Conservation (phyloP, 2,113 vertebrate genomes). For the Odontophorus gujanensis region DNA sequence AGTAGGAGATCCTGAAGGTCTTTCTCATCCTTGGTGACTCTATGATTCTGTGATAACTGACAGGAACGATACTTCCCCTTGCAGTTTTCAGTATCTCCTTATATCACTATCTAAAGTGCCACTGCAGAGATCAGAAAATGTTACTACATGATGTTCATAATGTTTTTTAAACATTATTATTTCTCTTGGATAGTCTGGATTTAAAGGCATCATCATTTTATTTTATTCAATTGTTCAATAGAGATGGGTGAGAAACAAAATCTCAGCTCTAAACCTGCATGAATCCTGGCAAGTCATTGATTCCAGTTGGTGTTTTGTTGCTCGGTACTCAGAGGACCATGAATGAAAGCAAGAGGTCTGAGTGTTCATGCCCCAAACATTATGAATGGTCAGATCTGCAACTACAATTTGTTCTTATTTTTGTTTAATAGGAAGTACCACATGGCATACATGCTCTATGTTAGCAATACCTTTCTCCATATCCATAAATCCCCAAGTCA, state of each 20-base stretch:
- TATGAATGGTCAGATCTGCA: neutral
- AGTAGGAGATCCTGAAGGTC: too few species aligned
- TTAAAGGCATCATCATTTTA: neutral
- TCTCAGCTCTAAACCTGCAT: neutral
- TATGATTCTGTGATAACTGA: neutral
- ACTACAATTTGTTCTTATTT: neutral
- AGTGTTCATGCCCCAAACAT: neutral
- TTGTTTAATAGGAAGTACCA: neutral
- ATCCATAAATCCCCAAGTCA: neutral
- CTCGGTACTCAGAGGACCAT: neutral
- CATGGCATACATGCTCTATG: neutral
- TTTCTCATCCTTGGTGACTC: too few species aligned
- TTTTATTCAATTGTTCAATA: neutral
- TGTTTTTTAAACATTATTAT: neutral
- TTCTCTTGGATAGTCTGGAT: neutral
- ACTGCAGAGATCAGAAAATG: neutral
- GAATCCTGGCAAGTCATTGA: neutral
- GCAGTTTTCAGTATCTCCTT: neutral
- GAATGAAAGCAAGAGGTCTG: neutral
- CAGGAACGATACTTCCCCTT: neutral
- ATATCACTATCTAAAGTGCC: neutral
- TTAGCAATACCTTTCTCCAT: neutral
- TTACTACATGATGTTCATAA: neutral
- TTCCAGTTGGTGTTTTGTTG: rapidly evolving
- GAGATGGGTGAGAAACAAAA: neutral